Conservation (phyloP, 2,888 invertebrate genomes). For the Rotaria macrura region DNA sequence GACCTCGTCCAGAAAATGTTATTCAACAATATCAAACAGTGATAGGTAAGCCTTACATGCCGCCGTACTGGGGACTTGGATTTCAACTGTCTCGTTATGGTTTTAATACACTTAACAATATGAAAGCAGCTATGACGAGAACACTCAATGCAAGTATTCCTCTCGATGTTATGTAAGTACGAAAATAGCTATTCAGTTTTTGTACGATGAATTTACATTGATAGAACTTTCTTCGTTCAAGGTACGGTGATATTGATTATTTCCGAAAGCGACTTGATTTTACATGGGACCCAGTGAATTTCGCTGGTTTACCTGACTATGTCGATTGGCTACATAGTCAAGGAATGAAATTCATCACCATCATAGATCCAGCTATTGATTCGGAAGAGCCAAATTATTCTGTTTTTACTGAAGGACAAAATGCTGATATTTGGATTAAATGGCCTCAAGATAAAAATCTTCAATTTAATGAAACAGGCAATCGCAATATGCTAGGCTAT, state of each 20-base stretch:
- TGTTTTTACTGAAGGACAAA: conserved; percentile 18
- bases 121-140: conserved; percentile 42
- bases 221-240: not conserved
- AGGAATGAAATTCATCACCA: conserved; percentile 44
- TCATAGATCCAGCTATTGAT: conserved; percentile 37
- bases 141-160: conserved; percentile 44
- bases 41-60: conserved; percentile 40
- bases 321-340: conserved; percentile 37
- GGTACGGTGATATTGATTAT: conserved; percentile 44
- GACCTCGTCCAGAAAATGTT: conserved; percentile 60
- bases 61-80: conserved; percentile 67
- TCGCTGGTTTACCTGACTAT: conserved; percentile 36
- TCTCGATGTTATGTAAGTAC: conserved; percentile 34
- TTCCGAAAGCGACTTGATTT: conserved; percentile 42
- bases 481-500: conserved; percentile 28
- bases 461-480: conserved; percentile 29
- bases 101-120: conserved; percentile 41
- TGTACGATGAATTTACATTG: not conserved
- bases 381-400: conserved; percentile 30
- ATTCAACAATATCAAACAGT: conserved; percentile 47
- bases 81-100: conserved; percentile 70
- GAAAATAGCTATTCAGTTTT: not conserved
- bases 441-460: conserved; percentile 32
- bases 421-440: conserved; percentile 30
- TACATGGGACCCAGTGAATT: conserved; percentile 41